Percentiles rank a stretch among this genome's conserved stretches.
Evolutionary conservation across 2,888 invertebrate species (phyloP).

Genomic region (Synergus japonicus): DNA sequence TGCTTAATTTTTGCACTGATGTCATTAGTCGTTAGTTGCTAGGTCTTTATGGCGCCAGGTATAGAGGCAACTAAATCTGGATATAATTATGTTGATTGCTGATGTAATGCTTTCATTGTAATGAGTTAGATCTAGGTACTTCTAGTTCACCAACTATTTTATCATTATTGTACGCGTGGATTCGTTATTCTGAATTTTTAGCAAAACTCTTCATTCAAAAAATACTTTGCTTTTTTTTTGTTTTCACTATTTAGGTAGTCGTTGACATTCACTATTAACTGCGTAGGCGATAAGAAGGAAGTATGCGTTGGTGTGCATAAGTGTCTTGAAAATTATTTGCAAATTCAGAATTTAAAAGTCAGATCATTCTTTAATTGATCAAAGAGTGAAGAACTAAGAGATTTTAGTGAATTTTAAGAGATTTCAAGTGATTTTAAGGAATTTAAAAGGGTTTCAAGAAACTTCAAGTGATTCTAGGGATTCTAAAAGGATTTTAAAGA

Average conservation of each 20-base stretch:
- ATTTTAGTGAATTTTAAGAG: no score
- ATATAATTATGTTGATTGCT: conserved; percentile 31
- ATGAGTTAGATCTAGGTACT: conserved; percentile 1
- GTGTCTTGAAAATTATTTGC: no score
- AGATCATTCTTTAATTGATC: no score
- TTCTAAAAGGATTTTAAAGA: no score
- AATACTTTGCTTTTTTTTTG: neutral
- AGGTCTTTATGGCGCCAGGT: conserved; percentile 29
- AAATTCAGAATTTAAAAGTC: no score
- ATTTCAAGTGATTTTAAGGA: no score
- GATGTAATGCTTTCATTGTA: conserved; percentile 16
- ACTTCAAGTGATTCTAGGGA: no score
- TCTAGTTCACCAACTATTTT: conserved; percentile 11
- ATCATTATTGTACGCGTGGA: neutral
- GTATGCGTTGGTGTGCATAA: no score
- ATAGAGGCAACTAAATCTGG: conserved; percentile 2
- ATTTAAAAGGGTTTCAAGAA: no score
- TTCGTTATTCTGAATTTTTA: neutral
- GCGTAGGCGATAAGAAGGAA: neutral
- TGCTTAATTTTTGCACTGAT: conserved; percentile 19
- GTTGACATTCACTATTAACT: neutral
- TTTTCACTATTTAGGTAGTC: neutral
- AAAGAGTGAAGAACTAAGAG: no score
- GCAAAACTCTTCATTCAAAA: neutral
- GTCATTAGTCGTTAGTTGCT: conserved; percentile 1